phyloP scores from a whole-genome alignment of 2,888 invertebrate species.

The Erebia ligea region DNA sequence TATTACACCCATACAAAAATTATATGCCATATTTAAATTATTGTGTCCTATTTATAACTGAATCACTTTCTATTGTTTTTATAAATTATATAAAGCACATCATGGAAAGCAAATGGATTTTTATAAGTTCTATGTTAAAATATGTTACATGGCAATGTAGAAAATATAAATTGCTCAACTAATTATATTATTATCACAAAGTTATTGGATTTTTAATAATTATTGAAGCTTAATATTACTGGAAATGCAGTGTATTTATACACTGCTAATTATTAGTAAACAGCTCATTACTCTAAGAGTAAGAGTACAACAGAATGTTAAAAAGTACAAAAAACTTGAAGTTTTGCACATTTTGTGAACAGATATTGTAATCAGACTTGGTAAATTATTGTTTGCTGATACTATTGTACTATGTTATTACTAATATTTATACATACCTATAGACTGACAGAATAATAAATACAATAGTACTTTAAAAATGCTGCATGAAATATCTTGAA shows the following conservation, averaged over 20 bases:
- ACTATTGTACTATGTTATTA: not conserved
- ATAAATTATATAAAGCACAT: not conserved
- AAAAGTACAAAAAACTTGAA: not conserved
- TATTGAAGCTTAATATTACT: too few species aligned
- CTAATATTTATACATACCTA: not conserved
- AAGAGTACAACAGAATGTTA: not conserved
- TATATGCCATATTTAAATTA: conserved; percentile 25
- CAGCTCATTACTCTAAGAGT: not conserved
- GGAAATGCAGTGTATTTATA: too few species aligned
- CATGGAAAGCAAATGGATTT: not conserved
- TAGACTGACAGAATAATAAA: not conserved
- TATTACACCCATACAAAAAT: not conserved
- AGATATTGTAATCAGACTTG: not conserved
- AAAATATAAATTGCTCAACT: not conserved
- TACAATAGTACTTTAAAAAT: not conserved
- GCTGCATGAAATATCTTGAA: not conserved
- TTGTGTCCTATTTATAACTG: not conserved
- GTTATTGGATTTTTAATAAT: not conserved
- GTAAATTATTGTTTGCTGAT: not conserved
- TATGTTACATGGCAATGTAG: not conserved
- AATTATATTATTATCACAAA: not conserved
- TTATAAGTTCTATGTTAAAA: not conserved
- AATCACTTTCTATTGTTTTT: not conserved
- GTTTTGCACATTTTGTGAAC: not conserved
- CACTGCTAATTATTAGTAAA: too few species aligned